A percentile compares a stretch with the other conserved stretches of the same genome.
These are phyloP conservation scores for Acanthornis magna DNA, from an alignment of 2,797 vertebrate genomes.

Conservation along the genomic window DNA sequence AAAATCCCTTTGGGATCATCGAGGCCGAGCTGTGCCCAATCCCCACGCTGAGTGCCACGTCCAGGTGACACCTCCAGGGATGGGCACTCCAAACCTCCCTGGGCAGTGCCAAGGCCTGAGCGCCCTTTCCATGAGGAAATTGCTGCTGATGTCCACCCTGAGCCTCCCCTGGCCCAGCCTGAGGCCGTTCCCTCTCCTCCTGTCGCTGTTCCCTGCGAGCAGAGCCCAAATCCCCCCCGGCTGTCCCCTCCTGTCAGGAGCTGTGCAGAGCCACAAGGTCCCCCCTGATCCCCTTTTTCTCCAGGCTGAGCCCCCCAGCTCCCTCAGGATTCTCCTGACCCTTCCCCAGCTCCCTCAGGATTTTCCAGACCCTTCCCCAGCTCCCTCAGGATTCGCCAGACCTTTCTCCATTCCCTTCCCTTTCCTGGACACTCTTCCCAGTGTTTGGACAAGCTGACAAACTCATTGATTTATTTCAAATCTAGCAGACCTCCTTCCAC, in stretches of 20 bases:
- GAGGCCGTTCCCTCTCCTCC: background rate
- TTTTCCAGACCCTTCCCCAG: background rate
- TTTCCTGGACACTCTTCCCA: background rate
- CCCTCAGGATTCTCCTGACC: too few relatives aligned
- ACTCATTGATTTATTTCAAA: background rate
- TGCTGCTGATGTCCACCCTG: background rate
- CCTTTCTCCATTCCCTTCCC: background rate
- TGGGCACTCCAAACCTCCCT: background rate
- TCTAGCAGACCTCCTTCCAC: background rate
- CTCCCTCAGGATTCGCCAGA: background rate
- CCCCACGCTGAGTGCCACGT: background rate
- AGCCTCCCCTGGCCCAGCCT: background rate
- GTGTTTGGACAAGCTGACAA: background rate
- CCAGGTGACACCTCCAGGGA: background rate
- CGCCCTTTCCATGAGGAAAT: background rate
- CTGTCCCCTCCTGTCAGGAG: background rate
- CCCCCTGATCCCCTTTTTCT: background rate
- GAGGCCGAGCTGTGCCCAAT: rapidly evolving
- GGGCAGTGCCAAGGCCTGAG: background rate
- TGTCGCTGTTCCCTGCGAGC: background rate
- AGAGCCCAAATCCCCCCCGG: background rate
- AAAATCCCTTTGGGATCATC: background rate
- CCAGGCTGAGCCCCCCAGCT: background rate
- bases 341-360: too few relatives aligned
- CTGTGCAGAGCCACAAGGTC: background rate